Evolutionary conservation across 1,140 invertebrate genomes (phyloP), one percentile per base, ranked within the genome.

Genomic region (Drosophila tani): DNA sequence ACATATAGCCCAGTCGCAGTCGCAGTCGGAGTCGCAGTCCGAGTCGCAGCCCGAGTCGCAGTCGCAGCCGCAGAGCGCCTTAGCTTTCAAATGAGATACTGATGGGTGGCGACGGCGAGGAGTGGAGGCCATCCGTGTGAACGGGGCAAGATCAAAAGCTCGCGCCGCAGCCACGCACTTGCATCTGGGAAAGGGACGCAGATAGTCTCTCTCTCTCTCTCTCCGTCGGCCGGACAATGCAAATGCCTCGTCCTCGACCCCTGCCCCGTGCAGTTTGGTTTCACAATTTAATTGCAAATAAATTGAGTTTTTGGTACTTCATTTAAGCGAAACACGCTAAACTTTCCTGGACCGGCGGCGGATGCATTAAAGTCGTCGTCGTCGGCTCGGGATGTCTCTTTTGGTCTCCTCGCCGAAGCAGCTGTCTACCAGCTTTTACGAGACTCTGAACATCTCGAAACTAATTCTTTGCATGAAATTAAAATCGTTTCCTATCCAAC

Each of bases 251-350:
- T 56, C 53, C 53, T 40, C 53, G 35, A 56, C 21, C 51, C 50
- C 56, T 24, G 57, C 64, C 40, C 71, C 62, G 35, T 83, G 60
- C 81, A 83, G 76, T 79, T 82, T 71, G 57, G 62, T 74, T 79
- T 79, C 59, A 82, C 81, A 91, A 88, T 91, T 91, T 91, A 91
- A 91, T 91, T 91, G 88, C 88, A 91, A 91, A 91, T 91, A 91
- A 91, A 91, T 91, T 88, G 88, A 91, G 88, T 91, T 91, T 91
- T 91, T 88, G 84, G 88, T 91, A 91, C 88, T 91, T 91, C 79
- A 91, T 91, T 91, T 91, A 88, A 88, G 88, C 88, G 88, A 90
- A 75, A 91, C 70, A 73, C 88, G 86, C 64, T 86, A 59, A 88
- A 91, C 78, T 56, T 70, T 69, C 56, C 62, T 50, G 49, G 65